phyloP scores from a whole-genome alignment of 1,140 invertebrate genomes.

The Ptiloglossa arizonensis region DNA sequence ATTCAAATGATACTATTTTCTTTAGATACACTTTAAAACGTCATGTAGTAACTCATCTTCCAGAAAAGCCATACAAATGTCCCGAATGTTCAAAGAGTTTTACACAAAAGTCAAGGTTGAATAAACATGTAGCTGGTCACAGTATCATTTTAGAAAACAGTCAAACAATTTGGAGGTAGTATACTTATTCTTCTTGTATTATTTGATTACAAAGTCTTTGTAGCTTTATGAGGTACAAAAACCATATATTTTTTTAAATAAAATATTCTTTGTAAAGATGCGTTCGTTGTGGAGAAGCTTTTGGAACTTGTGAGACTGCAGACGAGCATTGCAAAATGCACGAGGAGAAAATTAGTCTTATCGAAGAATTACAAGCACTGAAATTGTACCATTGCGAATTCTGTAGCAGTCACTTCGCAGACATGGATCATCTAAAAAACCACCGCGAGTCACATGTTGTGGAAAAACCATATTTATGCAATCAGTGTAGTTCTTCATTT shows the following conservation, averaged over 20 bases:
- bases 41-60: conserved; percentile 78
- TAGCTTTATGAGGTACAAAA: neutral
- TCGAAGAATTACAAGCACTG: conserved; percentile 59
- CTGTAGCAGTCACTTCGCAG: conserved; percentile 82
- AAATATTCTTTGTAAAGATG: conserved; percentile 47
- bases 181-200: neutral
- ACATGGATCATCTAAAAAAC: conserved; percentile 77
- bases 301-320: conserved; percentile 53
- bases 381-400: conserved; percentile 84
- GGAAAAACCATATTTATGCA: conserved; percentile 83
- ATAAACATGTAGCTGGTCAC: conserved; percentile 67
- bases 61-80: conserved; percentile 93
- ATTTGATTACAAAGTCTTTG: neutral
- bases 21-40: conserved; percentile 91
- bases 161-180: conserved; percentile 62
- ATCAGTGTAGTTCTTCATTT: conserved; percentile 80
- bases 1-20: too few species aligned
- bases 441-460: conserved; percentile 81
- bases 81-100: conserved; percentile 87
- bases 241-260: neutral
- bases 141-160: conserved; percentile 64
- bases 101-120: conserved; percentile 69
- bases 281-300: conserved; percentile 61
- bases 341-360: conserved; percentile 58
- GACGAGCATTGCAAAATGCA: conserved; percentile 63